These are phyloP conservation scores for Theristicus caerulescens DNA, from an alignment of 2,113 vertebrate genomes.

Conservation along the genomic window DNA sequence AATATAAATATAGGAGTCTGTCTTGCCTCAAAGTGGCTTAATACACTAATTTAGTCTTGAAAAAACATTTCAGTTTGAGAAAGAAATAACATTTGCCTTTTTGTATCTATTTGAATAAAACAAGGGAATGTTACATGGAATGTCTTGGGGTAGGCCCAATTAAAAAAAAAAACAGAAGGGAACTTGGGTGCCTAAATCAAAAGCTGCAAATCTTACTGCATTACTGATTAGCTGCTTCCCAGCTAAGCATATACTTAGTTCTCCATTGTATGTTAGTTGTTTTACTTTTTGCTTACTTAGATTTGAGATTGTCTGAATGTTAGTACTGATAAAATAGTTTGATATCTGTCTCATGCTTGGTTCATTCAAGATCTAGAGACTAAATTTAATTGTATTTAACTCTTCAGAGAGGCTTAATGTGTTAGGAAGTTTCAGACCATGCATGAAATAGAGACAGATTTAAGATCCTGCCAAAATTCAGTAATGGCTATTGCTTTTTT, in stretches of 20 bases:
- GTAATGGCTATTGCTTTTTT: not conserved
- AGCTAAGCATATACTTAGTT: not conserved
- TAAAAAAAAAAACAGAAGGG: not conserved
- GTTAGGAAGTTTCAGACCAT: not conserved
- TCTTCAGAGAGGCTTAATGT: not conserved
- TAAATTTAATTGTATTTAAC: not conserved
- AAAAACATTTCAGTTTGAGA: constrained; percentile 35
- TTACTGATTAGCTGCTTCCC: not conserved
- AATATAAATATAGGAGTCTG: constrained; percentile 68
- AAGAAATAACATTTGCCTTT: constrained; percentile 20
- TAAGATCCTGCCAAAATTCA: not conserved
- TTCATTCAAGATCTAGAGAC: not conserved
- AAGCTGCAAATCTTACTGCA: not conserved
- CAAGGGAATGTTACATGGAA: not conserved
- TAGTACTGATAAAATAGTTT: not conserved
- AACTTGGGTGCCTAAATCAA: not conserved
- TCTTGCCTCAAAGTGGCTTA: constrained; percentile 46
- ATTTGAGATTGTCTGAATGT: not conserved
- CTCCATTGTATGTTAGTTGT: not conserved
- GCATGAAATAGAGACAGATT: not conserved
- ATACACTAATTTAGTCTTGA: constrained; percentile 44
- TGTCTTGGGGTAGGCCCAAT: not conserved
- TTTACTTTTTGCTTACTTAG: not conserved
- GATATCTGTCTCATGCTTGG: not conserved
- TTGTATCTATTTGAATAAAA: constrained; percentile 26